Evolutionary conservation across 2,113 vertebrate genomes (phyloP), one percentile per base, ranked within the genome.

Genomic region (Catagonus wagneri): DNA sequence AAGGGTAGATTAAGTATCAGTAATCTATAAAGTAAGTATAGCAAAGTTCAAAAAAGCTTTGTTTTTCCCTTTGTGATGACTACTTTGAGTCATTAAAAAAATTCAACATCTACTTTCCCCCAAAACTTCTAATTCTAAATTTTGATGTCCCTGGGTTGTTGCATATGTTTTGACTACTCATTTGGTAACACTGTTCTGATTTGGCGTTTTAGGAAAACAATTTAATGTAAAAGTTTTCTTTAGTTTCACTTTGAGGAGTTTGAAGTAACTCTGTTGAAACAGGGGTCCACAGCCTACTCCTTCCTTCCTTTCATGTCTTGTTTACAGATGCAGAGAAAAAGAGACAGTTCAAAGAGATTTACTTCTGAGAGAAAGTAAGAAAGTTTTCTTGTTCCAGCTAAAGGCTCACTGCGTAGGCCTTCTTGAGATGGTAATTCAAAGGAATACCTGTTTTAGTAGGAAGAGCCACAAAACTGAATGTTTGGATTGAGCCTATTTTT

Each of bases 401-500:
- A 72, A 72, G n/a, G 15, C n/a, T 76, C 61, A 25, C 58, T 39
- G 34, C 65, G 27, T 54, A 74, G 19, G 72, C 44, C 13, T 66
- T 29, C 1, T 93, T 34, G 65, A 74, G n/a, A 71, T 9, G 63
- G 10, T 90, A 90, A 93, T 83, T 89, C 61, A 93, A 76, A 72
- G 61, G 32, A 81, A 66, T 12, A 85, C 58, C 76, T 79, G 29
- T 74, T 93, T 54, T 80, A 80, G 25, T 34, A 60, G n/a, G 34
- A 80, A 80, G 72, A 74, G 32, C 14, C 68, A 44, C 39, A 80
- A 72, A 80, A 85, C 27, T 52, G 34, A 80, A 36, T 65, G 29
- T 74, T 65, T 90, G 11, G 52, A 52, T 68, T 63, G 50, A 80
- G 23, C 58, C 36, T 60, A 32, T 11, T 93, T 93, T 86, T 39